Base-by-base conservation (phyloP, 2,113 vertebrate species). In the Nerophis ophidion region DNA sequence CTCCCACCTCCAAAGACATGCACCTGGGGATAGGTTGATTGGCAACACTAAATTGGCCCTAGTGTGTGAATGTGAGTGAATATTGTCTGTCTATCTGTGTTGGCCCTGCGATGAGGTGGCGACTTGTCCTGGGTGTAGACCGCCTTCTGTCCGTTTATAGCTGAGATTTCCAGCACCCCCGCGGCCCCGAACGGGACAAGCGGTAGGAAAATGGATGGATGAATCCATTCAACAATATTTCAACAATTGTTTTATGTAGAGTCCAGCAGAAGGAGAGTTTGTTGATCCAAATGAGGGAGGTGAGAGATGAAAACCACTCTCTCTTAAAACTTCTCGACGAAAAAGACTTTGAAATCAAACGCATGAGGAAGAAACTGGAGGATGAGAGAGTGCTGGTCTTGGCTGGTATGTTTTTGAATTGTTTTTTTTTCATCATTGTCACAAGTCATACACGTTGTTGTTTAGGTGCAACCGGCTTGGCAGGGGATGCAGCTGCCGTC, bases 311-410 rank as follows among this genome's bases (percentile, higher is more conserved):
- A 84, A 98, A 95, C 4, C 91, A 92, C 49, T 85, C 94, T 0
- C 76, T 99, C 2, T 86, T 92, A 74, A 97, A 94, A 78, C 90
- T 97, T 6, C 57, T 96, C 48, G 78, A 79, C n/a, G 95, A 98
- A 63, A 94, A 91, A 63, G 93, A 98, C 45, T 94, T 95, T 77
- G 95, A 99, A 77, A 91, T 96, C 55, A 91, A 89, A 50, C 91
- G 92, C 62, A 86, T 97, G 61, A 91, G 87, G 66, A 95, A 82
- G 76, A 95, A 92, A 71, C 76, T 89, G 2, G 91, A 94, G 17
- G 93, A 95, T 38, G 90, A 93, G 49, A 86, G 86, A 44, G 36
- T 56, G 11, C 63, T 93, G 33, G 89, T 87, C 52, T 84, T 97
- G 40, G 81, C 91, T 50, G 96, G 97, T 99, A 71, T 57, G 33